phyloP scores from a whole-genome alignment of 1,140 invertebrate species.

The Dinothrombium tinctorium region DNA sequence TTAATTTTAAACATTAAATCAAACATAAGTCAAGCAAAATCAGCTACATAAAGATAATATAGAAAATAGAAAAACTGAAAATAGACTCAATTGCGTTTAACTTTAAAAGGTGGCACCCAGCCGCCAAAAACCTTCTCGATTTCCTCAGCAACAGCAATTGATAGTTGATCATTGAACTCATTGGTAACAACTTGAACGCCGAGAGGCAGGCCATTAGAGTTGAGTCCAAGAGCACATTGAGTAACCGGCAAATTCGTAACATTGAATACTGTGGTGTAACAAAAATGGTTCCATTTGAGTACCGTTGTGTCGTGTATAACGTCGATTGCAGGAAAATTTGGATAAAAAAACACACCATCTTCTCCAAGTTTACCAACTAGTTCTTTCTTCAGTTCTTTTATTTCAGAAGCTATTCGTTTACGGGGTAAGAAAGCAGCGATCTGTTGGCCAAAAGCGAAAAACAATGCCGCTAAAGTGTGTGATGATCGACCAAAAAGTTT shows the following conservation, averaged over 20 bases:
- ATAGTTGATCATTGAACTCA: constrained; percentile 17
- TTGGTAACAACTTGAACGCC: too few relatives aligned
- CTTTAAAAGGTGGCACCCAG: constrained; percentile 14
- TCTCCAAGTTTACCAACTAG: constrained; percentile 26
- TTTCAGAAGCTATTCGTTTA: not conserved
- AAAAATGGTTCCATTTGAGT: constrained; percentile 56
- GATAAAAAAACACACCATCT: constrained; percentile 34
- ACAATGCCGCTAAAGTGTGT: not conserved
- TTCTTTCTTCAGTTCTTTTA: not conserved
- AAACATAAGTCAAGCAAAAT: too few relatives aligned
- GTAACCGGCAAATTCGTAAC: constrained; percentile 24
- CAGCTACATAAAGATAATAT: too few relatives aligned
- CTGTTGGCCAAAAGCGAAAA: not conserved
- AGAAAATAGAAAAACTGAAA: too few relatives aligned
- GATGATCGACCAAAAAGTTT: not conserved
- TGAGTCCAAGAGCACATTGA: constrained; percentile 19
- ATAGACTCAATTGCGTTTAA: too few relatives aligned
- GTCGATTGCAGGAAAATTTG: constrained; percentile 44
- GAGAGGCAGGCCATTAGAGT: too few relatives aligned
- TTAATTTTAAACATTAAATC: too few relatives aligned
- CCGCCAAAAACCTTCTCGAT: constrained; percentile 18
- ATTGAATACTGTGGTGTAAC: constrained; percentile 37
- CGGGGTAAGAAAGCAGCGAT: not conserved
- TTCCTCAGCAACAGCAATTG: constrained; percentile 17
- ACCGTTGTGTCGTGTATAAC: constrained; percentile 57